Percentiles rank a stretch among this genome's conserved stretches.
Conservation (phyloP, 2,113 vertebrate species). For the Pelvicachromis taeniatus region DNA sequence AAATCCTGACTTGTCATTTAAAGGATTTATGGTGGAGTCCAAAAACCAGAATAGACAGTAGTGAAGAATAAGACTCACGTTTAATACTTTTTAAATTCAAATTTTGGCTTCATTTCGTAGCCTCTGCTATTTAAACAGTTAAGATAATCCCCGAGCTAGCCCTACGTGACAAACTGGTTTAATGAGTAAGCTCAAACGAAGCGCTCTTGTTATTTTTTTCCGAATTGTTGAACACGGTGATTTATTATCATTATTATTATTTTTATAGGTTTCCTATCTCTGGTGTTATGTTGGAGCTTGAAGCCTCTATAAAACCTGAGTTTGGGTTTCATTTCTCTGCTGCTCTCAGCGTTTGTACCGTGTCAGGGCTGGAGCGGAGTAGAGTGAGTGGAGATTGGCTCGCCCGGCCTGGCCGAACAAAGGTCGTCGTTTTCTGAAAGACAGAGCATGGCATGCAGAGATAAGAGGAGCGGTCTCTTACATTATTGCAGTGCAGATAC, state of each 20-base stretch:
- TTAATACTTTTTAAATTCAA: background rate
- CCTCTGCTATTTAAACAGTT: background rate
- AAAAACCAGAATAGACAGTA: background rate
- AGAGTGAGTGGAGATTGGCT: background rate
- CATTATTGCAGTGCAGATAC: conserved; percentile 37
- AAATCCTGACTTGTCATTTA: too few species aligned
- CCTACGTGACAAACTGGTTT: background rate
- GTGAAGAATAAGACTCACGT: background rate
- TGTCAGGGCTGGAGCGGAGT: background rate
- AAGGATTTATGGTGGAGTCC: background rate
- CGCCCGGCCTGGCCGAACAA: conserved; percentile 36
- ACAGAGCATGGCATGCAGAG: conserved; percentile 38
- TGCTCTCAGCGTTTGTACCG: background rate
- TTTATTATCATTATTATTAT: background rate
- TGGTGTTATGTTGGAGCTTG: background rate
- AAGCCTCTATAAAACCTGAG: background rate
- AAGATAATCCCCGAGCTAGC: background rate
- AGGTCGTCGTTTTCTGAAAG: conserved; percentile 53
- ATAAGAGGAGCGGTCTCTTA: conserved; percentile 42
- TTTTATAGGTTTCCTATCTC: background rate
- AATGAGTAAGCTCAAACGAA: background rate
- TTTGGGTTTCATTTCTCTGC: conserved; percentile 1
- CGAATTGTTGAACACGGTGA: background rate
- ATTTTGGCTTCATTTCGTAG: background rate
- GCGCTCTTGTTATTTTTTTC: background rate